Base-by-base conservation (phyloP, 2,797 vertebrate species). In the Valencia hispanica region DNA sequence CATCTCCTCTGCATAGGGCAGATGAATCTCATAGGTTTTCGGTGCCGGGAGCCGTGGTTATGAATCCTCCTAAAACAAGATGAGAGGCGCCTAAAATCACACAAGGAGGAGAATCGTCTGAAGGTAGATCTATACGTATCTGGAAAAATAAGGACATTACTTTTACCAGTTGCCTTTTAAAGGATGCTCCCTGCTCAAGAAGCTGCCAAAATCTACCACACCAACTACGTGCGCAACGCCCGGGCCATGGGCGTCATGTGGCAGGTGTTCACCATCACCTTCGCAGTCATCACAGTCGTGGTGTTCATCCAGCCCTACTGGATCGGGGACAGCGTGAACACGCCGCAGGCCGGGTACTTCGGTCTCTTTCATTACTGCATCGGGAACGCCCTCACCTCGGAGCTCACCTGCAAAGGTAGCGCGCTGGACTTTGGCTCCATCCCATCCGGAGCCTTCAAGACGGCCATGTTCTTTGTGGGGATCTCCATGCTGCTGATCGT, bases 231-330 rank as follows among this genome's bases (percentile, higher is more conserved):
- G 86, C 91, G 98, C 15, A 99, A 99, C 15, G 94, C 98, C 0
- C 91, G 98, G 4, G 98, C 98, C 4, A 94, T 99, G 79, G 98
- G 98, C 1, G 97, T 98, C 27, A 95, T 99, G 82, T 99, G 98
- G 98, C 97, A 96, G 0, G 96, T 98, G 2, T 97, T 99, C 87
- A 99, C 98, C 78, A 97, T 99, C 92, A 97, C 96, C 89, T 99
- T 99, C 74, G 95, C 97, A 1, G 95, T 99, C 84, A 96, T 99
- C 79, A 96, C 96, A 79, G 94, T 98, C 93, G 98, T 98, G 86
- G 95, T 97, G 53, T 99, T 99, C 92, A 97, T 99, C 90, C 98
- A 99, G 91, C 98, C 98, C 0, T 99, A 98, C 92, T 99, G 98
- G 98, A 99, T 99, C 61, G 98, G 98, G 1, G 98, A 99, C 96